phyloP scores from a whole-genome alignment of 2,888 invertebrate species.

The Drosophila flavopinicola region DNA sequence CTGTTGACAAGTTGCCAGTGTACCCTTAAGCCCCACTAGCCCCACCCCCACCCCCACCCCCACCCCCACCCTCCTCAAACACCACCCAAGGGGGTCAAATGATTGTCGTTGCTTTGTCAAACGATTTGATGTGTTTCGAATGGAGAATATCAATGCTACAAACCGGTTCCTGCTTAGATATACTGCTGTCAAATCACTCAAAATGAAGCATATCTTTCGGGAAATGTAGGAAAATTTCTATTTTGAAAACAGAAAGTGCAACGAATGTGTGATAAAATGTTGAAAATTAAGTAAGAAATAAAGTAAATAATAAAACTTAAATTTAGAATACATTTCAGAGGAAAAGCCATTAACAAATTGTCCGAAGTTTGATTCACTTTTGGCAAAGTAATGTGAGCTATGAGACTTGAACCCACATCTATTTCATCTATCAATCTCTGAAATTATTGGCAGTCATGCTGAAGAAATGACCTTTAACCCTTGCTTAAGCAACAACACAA shows the following conservation, averaged over 20 bases:
- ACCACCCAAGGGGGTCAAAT: slow-evolving; percentile 4
- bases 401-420: neutral
- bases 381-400: no score
- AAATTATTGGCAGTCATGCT: neutral
- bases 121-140: slow-evolving; percentile 17
- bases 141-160: slow-evolving; percentile 13
- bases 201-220: neutral
- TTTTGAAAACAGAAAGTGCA: no score
- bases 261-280: no score
- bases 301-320: no score
- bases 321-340: no score
- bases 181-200: neutral
- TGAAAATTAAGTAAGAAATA: no score
- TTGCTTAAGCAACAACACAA: neutral
- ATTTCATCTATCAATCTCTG: slow-evolving; percentile 11
- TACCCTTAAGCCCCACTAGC: no score
- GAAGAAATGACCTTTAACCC: slow-evolving; percentile 6
- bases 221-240: no score
- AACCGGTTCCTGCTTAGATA: neutral
- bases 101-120: slow-evolving; percentile 41
- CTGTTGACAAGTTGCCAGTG: slow-evolving; percentile 26
- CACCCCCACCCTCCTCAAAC: neutral
- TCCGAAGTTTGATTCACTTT: no score
- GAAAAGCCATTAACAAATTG: neutral
- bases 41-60: no score